A percentile compares a stretch with the other conserved stretches of the same genome.
Conservation (phyloP, 2,113 vertebrate species). For the Cyrtonyx montezumae region DNA sequence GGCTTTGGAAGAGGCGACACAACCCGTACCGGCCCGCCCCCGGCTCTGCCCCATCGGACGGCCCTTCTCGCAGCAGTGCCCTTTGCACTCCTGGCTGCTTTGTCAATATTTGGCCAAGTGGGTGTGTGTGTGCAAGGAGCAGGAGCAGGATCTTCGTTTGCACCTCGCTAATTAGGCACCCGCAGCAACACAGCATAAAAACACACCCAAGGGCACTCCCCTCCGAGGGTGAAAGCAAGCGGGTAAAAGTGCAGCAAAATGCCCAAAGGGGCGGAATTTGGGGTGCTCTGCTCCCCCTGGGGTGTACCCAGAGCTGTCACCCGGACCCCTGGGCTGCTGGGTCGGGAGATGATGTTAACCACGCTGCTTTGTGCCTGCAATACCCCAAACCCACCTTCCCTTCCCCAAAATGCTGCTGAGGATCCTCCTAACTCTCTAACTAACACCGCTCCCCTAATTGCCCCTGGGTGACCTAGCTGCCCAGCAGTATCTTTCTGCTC, state of each 20-base stretch:
- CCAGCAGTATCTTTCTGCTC: too few relatives aligned
- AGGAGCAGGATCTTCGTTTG: not conserved
- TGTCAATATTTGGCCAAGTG: too few relatives aligned
- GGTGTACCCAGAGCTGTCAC: too few relatives aligned
- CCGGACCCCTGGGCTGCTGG: too few relatives aligned
- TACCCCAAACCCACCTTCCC: not conserved
- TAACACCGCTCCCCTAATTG: not conserved
- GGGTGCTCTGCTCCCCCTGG: not conserved
- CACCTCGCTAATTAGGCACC: not conserved
- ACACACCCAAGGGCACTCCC: not conserved
- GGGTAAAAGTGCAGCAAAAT: not conserved
- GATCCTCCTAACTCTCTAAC: not conserved
- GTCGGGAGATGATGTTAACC: too few relatives aligned
- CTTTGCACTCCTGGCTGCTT: too few relatives aligned
- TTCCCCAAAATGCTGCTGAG: not conserved
- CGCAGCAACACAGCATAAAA: not conserved
- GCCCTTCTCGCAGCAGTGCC: too few relatives aligned
- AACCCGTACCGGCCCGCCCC: too few relatives aligned
- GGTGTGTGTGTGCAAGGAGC: too few relatives aligned
- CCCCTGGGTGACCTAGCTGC: not conserved
- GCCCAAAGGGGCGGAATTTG: not conserved
- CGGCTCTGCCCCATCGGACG: too few relatives aligned
- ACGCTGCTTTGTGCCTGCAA: rapidly evolving
- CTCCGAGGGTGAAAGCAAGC: not conserved
- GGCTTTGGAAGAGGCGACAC: not conserved